Percentiles rank a stretch among this genome's conserved stretches.
phyloP scores from a whole-genome alignment of 2,888 invertebrate genomes.

The Cheilosia pagana region DNA sequence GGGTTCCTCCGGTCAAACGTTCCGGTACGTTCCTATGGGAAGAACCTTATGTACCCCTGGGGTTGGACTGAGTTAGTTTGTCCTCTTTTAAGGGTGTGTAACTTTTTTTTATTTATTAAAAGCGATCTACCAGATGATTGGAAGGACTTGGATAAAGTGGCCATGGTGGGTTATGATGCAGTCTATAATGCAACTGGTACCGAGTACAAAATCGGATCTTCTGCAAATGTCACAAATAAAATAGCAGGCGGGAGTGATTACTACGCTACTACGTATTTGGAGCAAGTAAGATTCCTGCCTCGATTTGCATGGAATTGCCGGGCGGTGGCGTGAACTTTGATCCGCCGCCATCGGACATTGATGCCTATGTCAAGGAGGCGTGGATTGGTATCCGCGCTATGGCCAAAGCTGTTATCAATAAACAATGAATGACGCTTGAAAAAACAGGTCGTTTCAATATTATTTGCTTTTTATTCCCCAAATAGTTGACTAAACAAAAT shows the following conservation, averaged over 20 bases:
- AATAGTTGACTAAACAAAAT: too few species aligned
- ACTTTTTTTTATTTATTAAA: too few species aligned
- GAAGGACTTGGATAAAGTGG: slow-evolving; percentile 82
- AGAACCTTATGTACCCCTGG: slow-evolving; percentile 88
- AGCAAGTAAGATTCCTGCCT: slow-evolving; percentile 85
- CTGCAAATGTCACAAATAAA: slow-evolving; percentile 84
- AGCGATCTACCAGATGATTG: slow-evolving; percentile 83
- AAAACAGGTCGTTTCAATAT: too few species aligned
- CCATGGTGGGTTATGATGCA: slow-evolving; percentile 80
- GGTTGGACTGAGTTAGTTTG: slow-evolving; percentile 84
- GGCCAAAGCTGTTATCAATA: slow-evolving; percentile 65
- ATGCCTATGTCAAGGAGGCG: slow-evolving; percentile 85
- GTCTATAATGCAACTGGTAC: slow-evolving; percentile 81
- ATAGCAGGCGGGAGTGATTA: slow-evolving; percentile 88
- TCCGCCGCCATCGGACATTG: slow-evolving; percentile 85
- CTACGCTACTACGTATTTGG: slow-evolving; percentile 87
- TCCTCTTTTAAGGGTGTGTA: too few species aligned
- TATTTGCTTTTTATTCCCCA: too few species aligned
- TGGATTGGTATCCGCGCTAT: slow-evolving; percentile 84
- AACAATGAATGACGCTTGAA: too few species aligned
- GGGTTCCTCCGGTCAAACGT: slow-evolving; percentile 79
- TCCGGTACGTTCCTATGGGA: slow-evolving; percentile 91
- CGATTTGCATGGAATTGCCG: slow-evolving; percentile 87
- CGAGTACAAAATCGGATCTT: slow-evolving; percentile 83
- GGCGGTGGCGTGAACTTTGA: slow-evolving; percentile 85